Evolutionary conservation across 2,113 vertebrate species (phyloP), one percentile per base, ranked within the genome.

Genomic region (pig (Sus scrofa)): DNA sequence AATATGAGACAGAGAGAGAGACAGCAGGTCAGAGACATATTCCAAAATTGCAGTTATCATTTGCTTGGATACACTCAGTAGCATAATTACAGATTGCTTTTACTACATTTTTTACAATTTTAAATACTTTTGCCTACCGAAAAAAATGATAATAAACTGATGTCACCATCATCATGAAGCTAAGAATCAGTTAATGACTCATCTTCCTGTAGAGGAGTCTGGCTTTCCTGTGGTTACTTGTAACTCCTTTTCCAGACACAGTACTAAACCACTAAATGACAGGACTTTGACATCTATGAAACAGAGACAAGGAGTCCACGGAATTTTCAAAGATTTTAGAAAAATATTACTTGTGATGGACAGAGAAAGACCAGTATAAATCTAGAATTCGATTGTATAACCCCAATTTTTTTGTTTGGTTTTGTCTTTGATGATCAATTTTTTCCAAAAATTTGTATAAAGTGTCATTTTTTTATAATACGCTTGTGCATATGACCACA

Each of bases 161-260:
- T 3, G 32, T 3, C 4, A 32, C 54, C 50, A 1, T 32, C 62
- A 37, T 18, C 3, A 8, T 18, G 39, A 63, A 39, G 34, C 70
- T 16, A 67, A 22, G 18, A 77, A 16, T 68, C 37, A 22, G 6
- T 22, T 27, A 65, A 60, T 10, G 30, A 13, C 27, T 34, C 71
- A 39, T 12, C 11, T 4, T 16, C 3, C 26, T 13, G 4, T 5
- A 6, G 16, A 6, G 10, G 13, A 52, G 65, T 15, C 50, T 0
- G 16, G 18, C 26, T 50, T n/a, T 20, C 18, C 52, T 39, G 50
- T 1, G 13, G 15, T 56, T 18, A 19, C 13, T 8, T 8, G 9
- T 8, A 7, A 32, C 58, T 34, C 15, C n/a, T 78, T 71, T 6
- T 22, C 27, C 1, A 34, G 54, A 54, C 32, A 27, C 3, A 19